Conservation (phyloP, 2,113 vertebrate species). For the Laticauda laticaudata region DNA sequence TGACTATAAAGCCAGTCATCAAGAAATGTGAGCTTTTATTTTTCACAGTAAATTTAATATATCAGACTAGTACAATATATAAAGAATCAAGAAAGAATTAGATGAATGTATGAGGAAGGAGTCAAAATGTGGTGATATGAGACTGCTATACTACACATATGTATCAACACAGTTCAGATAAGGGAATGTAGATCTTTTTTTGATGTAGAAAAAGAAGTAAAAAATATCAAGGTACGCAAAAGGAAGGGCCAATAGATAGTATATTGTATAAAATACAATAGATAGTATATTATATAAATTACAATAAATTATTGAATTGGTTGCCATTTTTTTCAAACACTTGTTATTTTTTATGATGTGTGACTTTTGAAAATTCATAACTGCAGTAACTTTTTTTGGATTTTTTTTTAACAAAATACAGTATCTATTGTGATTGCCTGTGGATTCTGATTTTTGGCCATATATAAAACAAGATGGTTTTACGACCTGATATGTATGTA, state of each 20-base stretch:
- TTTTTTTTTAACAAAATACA: not conserved
- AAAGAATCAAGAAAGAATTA: not conserved
- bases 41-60: not conserved
- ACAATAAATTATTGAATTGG: not conserved
- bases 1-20: not conserved
- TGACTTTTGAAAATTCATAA: not conserved
- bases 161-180: not conserved
- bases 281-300: not conserved
- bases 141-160: not conserved
- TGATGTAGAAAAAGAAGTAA: not conserved
- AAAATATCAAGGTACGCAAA: not conserved
- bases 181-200: not conserved
- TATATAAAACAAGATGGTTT: not conserved
- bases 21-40: not conserved
- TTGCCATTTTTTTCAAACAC: not conserved
- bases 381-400: not conserved
- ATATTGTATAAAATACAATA: no score
- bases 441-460: not conserved
- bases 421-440: not conserved
- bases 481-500: not conserved
- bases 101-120: not conserved
- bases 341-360: not conserved
- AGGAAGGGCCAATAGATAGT: not conserved
- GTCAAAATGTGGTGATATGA: not conserved
- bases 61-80: not conserved